phyloP scores from a whole-genome alignment of 2,113 vertebrate genomes.

The Ctenomys sociabilis region DNA sequence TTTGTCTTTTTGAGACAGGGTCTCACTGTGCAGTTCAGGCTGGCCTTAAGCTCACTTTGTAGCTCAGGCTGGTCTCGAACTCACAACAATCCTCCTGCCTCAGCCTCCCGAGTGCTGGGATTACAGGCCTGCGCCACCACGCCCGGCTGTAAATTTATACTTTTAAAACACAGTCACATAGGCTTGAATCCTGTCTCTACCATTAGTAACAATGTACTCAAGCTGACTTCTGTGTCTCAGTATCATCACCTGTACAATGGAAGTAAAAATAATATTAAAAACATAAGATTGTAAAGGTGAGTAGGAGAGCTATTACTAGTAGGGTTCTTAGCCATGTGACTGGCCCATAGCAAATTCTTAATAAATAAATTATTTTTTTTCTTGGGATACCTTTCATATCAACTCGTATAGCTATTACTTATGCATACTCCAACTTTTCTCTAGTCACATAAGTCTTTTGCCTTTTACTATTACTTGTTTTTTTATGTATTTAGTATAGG shows the following conservation, averaged over 20 bases:
- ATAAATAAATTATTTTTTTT: not conserved
- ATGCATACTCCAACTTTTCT: not conserved
- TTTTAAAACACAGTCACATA: not conserved
- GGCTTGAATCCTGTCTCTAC: not conserved
- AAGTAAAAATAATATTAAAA: not conserved
- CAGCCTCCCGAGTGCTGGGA: no score
- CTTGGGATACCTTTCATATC: not conserved
- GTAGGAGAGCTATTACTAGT: not conserved
- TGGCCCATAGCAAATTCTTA: not conserved
- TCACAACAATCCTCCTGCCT: no score
- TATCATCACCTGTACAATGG: not conserved
- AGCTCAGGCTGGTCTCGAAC: no score
- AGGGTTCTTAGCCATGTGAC: not conserved
- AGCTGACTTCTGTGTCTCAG: not conserved
- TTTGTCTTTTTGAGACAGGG: no score
- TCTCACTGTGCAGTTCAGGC: no score
- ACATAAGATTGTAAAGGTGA: not conserved
- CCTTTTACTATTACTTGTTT: no score
- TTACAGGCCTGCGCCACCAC: no score
- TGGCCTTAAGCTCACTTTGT: no score
- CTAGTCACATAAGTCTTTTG: no score
- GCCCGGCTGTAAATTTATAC: not conserved
- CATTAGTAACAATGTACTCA: not conserved
- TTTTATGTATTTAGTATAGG: no score
- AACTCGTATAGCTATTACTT: not conserved